phyloP scores from a whole-genome alignment of 2,888 invertebrate species.

The Protodeltote pygarga region DNA sequence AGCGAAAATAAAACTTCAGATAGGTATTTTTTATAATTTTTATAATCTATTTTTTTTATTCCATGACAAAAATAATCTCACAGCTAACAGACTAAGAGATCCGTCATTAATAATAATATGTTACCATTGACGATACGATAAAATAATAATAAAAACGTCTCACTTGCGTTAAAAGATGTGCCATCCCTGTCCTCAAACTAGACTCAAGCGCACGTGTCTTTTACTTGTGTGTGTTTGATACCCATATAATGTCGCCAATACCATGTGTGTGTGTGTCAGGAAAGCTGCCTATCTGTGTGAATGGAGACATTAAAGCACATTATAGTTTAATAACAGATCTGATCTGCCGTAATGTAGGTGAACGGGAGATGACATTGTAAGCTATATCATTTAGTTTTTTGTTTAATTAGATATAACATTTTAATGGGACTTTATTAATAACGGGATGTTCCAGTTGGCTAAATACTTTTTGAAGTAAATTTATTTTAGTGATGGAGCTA shows the following conservation, averaged over 20 bases:
- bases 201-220: slow-evolving; percentile 43
- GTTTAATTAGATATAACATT: slow-evolving; percentile 26
- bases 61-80: no score
- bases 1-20: no score
- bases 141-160: not conserved
- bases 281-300: slow-evolving; percentile 23
- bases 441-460: slow-evolving; percentile 24
- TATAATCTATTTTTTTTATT: no score
- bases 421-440: slow-evolving; percentile 7
- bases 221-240: slow-evolving; percentile 12
- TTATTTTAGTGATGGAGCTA: no score
- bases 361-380: slow-evolving; percentile 22
- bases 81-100: no score
- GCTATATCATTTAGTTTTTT: slow-evolving; percentile 39
- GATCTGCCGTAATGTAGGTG: slow-evolving; percentile 22
- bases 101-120: no score
- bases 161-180: not conserved
- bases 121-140: no score
- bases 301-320: slow-evolving; percentile 28
- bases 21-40: no score
- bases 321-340: slow-evolving; percentile 30
- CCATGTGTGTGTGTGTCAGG: slow-evolving; percentile 7
- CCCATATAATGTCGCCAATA: not conserved
- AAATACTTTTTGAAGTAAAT: no score
- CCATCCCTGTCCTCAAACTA: slow-evolving; percentile 44